Evolutionary conservation across 2,888 invertebrate species (phyloP), one percentile per base, ranked within the genome.

Genomic region (Lycaena phlaeas): DNA sequence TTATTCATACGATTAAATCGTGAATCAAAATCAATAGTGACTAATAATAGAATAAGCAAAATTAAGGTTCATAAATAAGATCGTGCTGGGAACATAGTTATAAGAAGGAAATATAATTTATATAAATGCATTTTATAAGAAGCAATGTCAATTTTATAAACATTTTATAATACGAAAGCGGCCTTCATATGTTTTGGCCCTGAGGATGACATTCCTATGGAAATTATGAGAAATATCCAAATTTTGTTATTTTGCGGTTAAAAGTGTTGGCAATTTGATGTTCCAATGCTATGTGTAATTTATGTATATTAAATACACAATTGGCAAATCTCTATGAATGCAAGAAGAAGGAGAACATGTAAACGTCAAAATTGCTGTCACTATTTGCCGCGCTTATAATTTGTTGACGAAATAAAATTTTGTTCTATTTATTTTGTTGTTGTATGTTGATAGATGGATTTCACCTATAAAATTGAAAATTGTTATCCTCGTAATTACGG

Each of bases 111-210:
- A n/a, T n/a, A n/a, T n/a, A n/a, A n/a, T n/a, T n/a, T n/a, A n/a
- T n/a, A n/a, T n/a, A n/a, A n/a, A n/a, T n/a, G n/a, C n/a, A n/a
- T n/a, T n/a, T 22, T 1, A 1, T 12, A 12, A 18, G 17, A 31
- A 22, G 18, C 5, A 22, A 22, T 22, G 7, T 22, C 22, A 22
- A 22, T 6, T 22, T 22, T 4, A 22, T 7, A 22, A 5, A 22
- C 3, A 3, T 4, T 22, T 5, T 22, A 6, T 18, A 7, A 22
- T 9, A 22, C 25, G 9, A 18, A 40, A 46, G n/a, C n/a, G 45
- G 74, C 82, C 81, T 82, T 81, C 76, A 82, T 82, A 78, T 82
- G 81, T 82, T 82, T 81, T 81, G 82, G 79, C 69, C 44, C 44
- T 54, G 44, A n/a, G n/a, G n/a, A 42, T 22, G 40, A 44, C 48